Percentiles rank a stretch among this genome's conserved stretches.
phyloP scores from a whole-genome alignment of 2,113 vertebrate species.

The Brachyhypopomus gauderio region DNA sequence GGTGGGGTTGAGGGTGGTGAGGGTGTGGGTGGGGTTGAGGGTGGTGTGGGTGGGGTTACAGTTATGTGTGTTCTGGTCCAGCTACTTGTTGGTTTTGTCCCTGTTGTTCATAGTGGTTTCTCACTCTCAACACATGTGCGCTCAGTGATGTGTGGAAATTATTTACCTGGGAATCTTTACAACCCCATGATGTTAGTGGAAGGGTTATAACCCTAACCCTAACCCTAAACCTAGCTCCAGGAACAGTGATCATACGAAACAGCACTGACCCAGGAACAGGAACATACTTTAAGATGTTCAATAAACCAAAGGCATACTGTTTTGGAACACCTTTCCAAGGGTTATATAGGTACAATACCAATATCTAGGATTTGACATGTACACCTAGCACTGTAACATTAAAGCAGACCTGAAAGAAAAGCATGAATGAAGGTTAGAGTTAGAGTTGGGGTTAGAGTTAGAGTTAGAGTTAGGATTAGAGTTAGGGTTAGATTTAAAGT shows the following conservation, averaged over 20 bases:
- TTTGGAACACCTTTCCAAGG: conserved; percentile 31
- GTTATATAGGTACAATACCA: background rate
- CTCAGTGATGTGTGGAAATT: conserved; percentile 20
- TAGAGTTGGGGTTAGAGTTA: too few relatives aligned
- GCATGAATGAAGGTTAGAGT: too few relatives aligned
- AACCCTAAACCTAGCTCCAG: too few relatives aligned
- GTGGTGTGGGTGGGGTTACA: background rate
- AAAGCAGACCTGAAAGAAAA: conserved; percentile 1
- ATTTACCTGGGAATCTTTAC: background rate
- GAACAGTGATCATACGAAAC: background rate
- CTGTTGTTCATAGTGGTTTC: conserved; percentile 17
- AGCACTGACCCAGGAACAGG: background rate
- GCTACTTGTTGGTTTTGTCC: conserved; percentile 27
- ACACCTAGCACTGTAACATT: background rate
- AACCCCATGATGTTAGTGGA: background rate
- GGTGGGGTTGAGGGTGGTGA: background rate
- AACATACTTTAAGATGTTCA: background rate
- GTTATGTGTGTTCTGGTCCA: background rate
- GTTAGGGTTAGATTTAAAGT: too few relatives aligned
- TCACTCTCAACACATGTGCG: conserved; percentile 21
- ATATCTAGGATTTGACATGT: conserved; percentile 35
- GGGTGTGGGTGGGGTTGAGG: too few relatives aligned
- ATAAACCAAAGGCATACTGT: conserved; percentile 18
- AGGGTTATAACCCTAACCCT: too few relatives aligned
- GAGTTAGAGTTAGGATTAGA: too few relatives aligned